Percentiles rank a stretch among this genome's conserved stretches.
Evolutionary conservation across 1,140 invertebrate genomes (phyloP).

Genomic region (Tyrophagus putrescentiae): DNA sequence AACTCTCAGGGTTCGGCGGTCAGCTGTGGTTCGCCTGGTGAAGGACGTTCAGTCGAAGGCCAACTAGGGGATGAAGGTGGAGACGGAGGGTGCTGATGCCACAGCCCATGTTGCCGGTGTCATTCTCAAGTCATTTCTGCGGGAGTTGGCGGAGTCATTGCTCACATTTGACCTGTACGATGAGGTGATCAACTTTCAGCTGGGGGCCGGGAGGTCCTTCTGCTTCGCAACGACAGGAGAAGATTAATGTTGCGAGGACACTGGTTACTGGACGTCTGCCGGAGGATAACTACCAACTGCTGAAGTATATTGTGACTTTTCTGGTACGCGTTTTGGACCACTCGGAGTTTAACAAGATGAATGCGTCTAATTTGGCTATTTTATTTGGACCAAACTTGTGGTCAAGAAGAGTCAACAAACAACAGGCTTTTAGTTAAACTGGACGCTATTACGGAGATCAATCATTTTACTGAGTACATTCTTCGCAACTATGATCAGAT

Average conservation of each 20-base stretch:
- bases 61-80: slow-evolving; percentile 46
- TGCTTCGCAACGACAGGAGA: slow-evolving; percentile 49
- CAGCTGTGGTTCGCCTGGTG: slow-evolving; percentile 62
- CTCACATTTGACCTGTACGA: slow-evolving; percentile 88
- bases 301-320: slow-evolving; percentile 86
- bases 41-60: slow-evolving; percentile 67
- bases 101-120: slow-evolving; percentile 75
- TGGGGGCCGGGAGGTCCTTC: not conserved
- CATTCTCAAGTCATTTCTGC: slow-evolving; percentile 79
- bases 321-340: slow-evolving; percentile 58
- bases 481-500: slow-evolving; percentile 36
- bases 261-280: slow-evolving; percentile 77
- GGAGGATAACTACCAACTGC: slow-evolving; percentile 76
- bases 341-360: slow-evolving; percentile 87
- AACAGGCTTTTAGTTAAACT: too few species aligned
- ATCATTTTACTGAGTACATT: slow-evolving; percentile 78
- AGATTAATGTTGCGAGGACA: slow-evolving; percentile 64
- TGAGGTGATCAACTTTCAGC: slow-evolving; percentile 74
- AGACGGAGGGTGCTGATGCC: slow-evolving; percentile 52
- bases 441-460: slow-evolving; percentile 77
- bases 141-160: slow-evolving; percentile 81
- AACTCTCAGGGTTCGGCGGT: slow-evolving; percentile 71
- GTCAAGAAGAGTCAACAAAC: too few species aligned
- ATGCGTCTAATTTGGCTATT: slow-evolving; percentile 77
- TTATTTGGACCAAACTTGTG: slow-evolving; percentile 85